Conservation (phyloP, 1,140 invertebrate species). For the Drosophila pallidifrons region DNA sequence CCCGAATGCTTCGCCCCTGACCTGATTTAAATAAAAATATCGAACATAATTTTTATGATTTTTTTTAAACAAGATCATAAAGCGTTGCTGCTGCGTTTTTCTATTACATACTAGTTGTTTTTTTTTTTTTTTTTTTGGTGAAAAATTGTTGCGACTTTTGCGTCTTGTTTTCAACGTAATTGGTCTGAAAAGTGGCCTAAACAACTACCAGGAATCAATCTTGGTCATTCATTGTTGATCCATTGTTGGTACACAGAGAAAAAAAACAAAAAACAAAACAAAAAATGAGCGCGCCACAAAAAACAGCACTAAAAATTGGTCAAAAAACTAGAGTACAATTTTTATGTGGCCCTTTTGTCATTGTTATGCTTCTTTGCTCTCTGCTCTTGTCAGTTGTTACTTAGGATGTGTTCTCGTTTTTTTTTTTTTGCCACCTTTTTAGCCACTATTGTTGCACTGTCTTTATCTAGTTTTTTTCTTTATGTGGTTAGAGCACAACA, state of each 20-base stretch:
- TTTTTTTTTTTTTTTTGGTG: conserved; percentile 14
- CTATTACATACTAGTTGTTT: neutral
- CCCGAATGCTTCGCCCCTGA: no score
- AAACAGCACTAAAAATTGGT: conserved; percentile 85
- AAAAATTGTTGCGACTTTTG: conserved; percentile 53
- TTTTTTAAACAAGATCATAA: conserved; percentile 75
- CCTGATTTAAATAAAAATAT: conserved; percentile 56
- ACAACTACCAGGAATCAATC: conserved; percentile 47
- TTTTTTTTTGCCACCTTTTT: conserved; percentile 45
- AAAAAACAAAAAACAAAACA: conserved; percentile 75
- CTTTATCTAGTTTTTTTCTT: conserved; percentile 36
- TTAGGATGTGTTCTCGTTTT: conserved; percentile 28
- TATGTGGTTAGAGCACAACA: conserved; percentile 54
- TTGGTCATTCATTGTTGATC: conserved; percentile 4
- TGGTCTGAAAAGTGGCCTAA: conserved; percentile 40
- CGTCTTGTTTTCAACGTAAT: conserved; percentile 61
- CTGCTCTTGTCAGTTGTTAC: neutral
- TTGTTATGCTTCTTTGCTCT: conserved; percentile 4
- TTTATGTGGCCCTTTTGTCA: conserved; percentile 52
- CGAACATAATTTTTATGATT: conserved; percentile 75
- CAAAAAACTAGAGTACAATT: conserved; percentile 80
- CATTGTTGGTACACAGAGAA: conserved; percentile 35
- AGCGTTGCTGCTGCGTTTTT: conserved; percentile 30
- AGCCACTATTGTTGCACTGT: conserved; percentile 49
- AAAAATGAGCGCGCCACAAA: conserved; percentile 68